These are phyloP conservation scores for Masnerella sp. DNA, from an alignment of 2,888 invertebrate genomes.

Conservation along the genomic window DNA sequence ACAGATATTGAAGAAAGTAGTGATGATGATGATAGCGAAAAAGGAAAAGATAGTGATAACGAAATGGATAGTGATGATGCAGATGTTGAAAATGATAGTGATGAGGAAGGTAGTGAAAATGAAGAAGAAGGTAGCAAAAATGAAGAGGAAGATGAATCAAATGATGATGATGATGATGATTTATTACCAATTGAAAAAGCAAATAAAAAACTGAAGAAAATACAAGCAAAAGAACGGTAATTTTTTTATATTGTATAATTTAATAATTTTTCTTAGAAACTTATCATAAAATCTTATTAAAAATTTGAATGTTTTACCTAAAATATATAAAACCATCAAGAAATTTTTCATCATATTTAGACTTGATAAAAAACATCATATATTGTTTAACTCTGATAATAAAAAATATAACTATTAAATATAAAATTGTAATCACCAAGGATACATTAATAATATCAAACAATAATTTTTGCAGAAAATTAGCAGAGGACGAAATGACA, in stretches of 20 bases:
- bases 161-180: slow-evolving; percentile 79
- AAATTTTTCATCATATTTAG: no score
- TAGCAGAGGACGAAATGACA: slow-evolving; percentile 90
- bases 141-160: slow-evolving; percentile 12
- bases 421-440: no score
- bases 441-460: no score
- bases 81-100: no score
- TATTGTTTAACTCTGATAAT: no score
- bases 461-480: slow-evolving; percentile 80
- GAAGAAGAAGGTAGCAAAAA: slow-evolving; percentile 77
- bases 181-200: slow-evolving; percentile 92
- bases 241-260: slow-evolving; percentile 22
- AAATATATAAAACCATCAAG: no score
- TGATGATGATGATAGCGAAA: slow-evolving; percentile 72
- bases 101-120: slow-evolving; percentile 68
- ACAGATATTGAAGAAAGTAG: slow-evolving; percentile 74
- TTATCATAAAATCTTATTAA: no score
- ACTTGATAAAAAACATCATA: no score
- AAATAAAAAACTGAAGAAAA: slow-evolving; percentile 86
- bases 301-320: no score
- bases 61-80: slow-evolving; percentile 76
- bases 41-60: slow-evolving; percentile 66
- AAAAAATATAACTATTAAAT: no score
- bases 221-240: slow-evolving; percentile 83
- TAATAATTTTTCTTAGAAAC: slow-evolving; percentile 15